Evolutionary conservation across 2,797 vertebrate genomes (phyloP), one percentile per base, ranked within the genome.

Genomic region (Morus bassanus): DNA sequence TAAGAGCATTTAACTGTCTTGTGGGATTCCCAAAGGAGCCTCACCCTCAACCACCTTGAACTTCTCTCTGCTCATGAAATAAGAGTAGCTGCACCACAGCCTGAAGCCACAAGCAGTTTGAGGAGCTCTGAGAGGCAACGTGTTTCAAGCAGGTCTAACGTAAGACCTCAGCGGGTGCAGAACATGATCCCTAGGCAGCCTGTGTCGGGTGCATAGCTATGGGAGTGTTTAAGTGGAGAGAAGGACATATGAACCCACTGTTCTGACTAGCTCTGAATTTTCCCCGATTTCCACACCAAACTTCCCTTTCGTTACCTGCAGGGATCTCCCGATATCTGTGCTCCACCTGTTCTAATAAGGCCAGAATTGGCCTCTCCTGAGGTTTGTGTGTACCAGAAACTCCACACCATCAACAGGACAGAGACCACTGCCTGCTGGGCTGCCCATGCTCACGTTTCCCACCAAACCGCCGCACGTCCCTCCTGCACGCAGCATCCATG

Each of bases 401-500:
- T 45, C 45, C n/a, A 64, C 18, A 30, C 1, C 59, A 67, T 13
- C n/a, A 31, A 53, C 33, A 59, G 6, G 28, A 45, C 53, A 69
- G 24, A 82, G 28, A 33, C 2, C 3, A 3, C 18, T 6, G 2
- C 13, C 54, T 59, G 23, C 33, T 8, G 2, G 14, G 45, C 21
- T 54, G 3, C 25, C 18, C 21, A 30, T 17, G 54, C 14, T 50
- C 14, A 10, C 0, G 0, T 37, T 83, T 59, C 93, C 68, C 35
- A 35, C 37, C 7, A 8, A 63, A 23, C 7, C 1, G 3, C 28
- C 33, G 39, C 18, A 12, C 17, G 18, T 23, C 22, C 13, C 35
- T 69, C 39, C 25, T 4, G 11, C 3, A 2, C 0, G 4, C 18
- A 72, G 12, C 41, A 50, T n/a, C 65, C 33, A 43, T 2, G 2